Evolutionary conservation across 2,888 invertebrate genomes (phyloP), one percentile per base, ranked within the genome.

Genomic region (Asteroscopus sphinx): DNA sequence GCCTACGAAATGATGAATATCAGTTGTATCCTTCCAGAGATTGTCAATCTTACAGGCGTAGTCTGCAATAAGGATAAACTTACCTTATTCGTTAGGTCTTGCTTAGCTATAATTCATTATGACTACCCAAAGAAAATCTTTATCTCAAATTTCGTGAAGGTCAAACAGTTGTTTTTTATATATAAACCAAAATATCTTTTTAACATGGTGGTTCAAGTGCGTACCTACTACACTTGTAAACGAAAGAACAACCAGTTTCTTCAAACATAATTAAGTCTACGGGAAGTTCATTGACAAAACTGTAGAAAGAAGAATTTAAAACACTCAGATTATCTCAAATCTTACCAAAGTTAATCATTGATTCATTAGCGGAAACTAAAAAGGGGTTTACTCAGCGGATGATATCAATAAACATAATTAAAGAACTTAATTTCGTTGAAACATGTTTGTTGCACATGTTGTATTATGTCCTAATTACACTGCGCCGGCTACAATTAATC

Each of bases 371-470:
- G 66, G 66, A 54, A 45, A 46, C 42, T 36, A 39, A 41, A 46
- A 65, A 57, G 28, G 42, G 11, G 30, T 45, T 41, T 32, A 36
- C 11, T 6, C 17, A 52, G 17, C 73, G 68, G 73, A 72, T 37
- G 63, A 49, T 49, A 52, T 72, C 37, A 63, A 68, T 65, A 72
- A 68, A 72, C 40, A 44, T 46, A 26, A 51, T 52, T 49, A 42
- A 42, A 39, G 25, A 69, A 54, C 41, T 45, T 56, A 52, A 63
- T 53, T 60, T n/a, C 12, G 16, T 12, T 49, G 12, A 21, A 55
- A 62, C 46, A 28, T 46, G 53, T 69, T 56, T 53, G 25, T n/a
- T 35, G 33, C 56, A 55, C 44, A 37, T 64, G 53, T n/a, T n/a
- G n/a, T n/a, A n/a, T n/a, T n/a, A n/a, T 61, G 61, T 42, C 56